Evolutionary conservation across 2,797 vertebrate genomes (phyloP).

Genomic region (Tapirus indicus): DNA sequence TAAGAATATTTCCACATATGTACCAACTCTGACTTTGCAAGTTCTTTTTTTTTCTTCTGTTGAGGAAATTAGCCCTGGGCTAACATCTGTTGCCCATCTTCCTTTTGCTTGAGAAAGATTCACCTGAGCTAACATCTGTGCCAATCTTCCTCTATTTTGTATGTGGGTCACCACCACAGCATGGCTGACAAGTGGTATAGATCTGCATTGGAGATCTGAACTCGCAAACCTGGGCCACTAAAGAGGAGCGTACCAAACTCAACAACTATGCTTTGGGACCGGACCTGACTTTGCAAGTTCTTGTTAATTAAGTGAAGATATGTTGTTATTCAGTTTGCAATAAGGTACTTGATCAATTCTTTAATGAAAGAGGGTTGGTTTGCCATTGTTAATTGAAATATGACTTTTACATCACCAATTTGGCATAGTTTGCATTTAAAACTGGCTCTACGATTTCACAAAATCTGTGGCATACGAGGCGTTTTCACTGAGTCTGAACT

Average conservation of each 20-base stretch:
- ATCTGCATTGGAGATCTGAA: too few species aligned
- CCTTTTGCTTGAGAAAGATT: too few species aligned
- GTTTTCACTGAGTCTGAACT: neutral
- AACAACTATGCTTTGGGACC: too few species aligned
- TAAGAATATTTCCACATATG: neutral
- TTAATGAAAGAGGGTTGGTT: neutral
- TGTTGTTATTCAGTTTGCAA: neutral
- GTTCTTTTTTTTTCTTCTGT: too few species aligned
- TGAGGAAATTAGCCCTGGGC: too few species aligned
- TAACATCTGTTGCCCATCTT: too few species aligned
- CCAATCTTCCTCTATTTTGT: too few species aligned
- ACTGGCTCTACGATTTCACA: neutral
- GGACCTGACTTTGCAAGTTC: neutral
- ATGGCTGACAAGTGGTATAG: too few species aligned
- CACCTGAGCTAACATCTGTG: too few species aligned
- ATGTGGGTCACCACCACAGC: too few species aligned
- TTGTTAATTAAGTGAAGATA: neutral
- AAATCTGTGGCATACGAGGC: neutral
- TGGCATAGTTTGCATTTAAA: neutral
- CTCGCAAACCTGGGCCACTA: too few species aligned
- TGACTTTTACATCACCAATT: neutral
- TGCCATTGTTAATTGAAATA: neutral
- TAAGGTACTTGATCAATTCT: neutral
- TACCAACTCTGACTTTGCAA: neutral
- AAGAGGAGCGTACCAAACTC: too few species aligned